Evolutionary conservation across 2,797 vertebrate genomes (phyloP), one percentile per base, ranked within the genome.

Genomic region (Sebastes hopkinsi): DNA sequence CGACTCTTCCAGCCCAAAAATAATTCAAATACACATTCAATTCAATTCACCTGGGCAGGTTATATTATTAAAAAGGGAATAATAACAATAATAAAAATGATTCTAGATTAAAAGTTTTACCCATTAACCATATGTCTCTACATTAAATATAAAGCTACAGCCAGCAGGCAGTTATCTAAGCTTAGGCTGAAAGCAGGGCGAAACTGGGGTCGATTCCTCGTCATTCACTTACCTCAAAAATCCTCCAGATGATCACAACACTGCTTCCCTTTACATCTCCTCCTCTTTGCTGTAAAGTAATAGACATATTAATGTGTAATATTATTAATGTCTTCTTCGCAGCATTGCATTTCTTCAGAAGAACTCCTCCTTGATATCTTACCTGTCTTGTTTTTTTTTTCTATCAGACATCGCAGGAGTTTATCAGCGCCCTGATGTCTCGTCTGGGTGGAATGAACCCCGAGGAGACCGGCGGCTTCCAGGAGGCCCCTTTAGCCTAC

Each of bases 401-500:
- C 64, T 34, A 8, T 69, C 88, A 99, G 98, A 99, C 98, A 0
- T 99, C 98, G 0, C 97, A 99, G 91, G 98, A 99, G 86, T 99
- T 99, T 84, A 93, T 98, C 6, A 94, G 95, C 1, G 96, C 97
- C 90, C 90, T 99, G 88, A 97, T 97, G 95, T 97, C 96, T 29
- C 93, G 97, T 9, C 89, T 99, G n/a, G 97, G 97, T 1, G 97
- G 97, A 3, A 97, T 95, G 91, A 96, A 97, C 86, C 97, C 97
- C 0, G 97, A 99, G 90, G 98, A 98, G 91, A 99, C 97, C 0
- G 98, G 98, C 0, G 98, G 98, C 0, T 98, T 98, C 80, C 98
- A 99, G 94, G 98, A 99, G 90, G 98, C 98, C 0, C 98, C 98
- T 0, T 88, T 99, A 58, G 98, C 98, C 71, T 99, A 98, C 0